phyloP scores from a whole-genome alignment of 2,113 vertebrate genomes.

The Chauna torquata region DNA sequence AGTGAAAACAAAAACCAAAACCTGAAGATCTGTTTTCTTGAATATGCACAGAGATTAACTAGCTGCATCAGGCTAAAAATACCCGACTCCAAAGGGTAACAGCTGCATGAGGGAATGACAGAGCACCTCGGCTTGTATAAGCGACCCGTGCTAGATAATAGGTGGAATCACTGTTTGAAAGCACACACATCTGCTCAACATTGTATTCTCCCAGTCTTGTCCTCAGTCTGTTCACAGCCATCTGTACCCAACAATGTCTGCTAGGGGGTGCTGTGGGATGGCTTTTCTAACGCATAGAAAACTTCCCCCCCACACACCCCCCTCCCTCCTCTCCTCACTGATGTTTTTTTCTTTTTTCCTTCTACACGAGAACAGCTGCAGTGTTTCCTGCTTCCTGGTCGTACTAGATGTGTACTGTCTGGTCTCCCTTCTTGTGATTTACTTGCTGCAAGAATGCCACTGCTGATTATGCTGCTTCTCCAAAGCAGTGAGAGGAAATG shows the following conservation, averaged over 20 bases:
- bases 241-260: neutral
- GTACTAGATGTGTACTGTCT: neutral
- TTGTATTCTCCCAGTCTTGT: neutral
- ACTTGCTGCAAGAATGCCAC: neutral
- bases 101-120: neutral
- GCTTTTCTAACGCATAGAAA: constrained; percentile 13
- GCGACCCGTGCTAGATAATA: neutral
- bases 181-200: neutral
- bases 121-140: neutral
- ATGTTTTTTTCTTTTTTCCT: neutral
- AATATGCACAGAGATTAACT: neutral
- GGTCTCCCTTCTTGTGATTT: neutral
- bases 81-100: neutral
- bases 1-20: neutral
- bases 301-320: no score
- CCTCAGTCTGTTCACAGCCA: neutral
- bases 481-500: neutral
- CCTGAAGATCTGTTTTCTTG: neutral
- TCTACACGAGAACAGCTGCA: neutral
- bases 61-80: neutral
- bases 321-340: neutral
- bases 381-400: neutral
- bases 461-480: neutral
- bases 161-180: neutral
- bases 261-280: constrained; percentile 68